Base-by-base conservation (phyloP, 2,888 invertebrate species). In the Prosopocoilus inquinatus region DNA sequence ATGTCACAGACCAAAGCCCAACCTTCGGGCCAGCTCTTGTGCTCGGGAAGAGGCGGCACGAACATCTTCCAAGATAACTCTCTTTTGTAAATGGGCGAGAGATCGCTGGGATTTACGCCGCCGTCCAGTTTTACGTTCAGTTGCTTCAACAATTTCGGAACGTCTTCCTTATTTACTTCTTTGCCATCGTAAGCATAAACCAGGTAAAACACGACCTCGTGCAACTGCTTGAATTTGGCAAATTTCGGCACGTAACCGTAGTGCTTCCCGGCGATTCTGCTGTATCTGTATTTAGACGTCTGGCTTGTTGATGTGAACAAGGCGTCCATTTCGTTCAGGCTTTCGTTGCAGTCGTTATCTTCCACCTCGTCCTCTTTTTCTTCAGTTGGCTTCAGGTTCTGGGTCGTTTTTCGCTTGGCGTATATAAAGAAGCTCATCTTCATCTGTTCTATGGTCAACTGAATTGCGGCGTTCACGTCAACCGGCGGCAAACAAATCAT, bases 1-100 rank as follows among this genome's bases (percentile, higher is more conserved):
- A 88, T 73, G 69, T 92, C 91, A 61, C 84, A 83, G 58, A 90
- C 77, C 48, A 88, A 77, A 28, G 84, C 79, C 90, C 91, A 91
- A 8, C 90, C 89, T 5, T 69, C 38, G 1, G 79, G 78, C 78
- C 84, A 87, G 11, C 81, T 82, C 9, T 50, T 52, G 12, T 87
- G 84, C 43, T 71, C 67, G 0, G 84, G 84, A 43, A 90, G 68
- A 0, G 89, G 88, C 0, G 87, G 83, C 9, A 91, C 76, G 69
- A 90, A 90, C 75, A 86, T 87, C 70, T 84, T 86, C 88, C 89
- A 90, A 63, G 54, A 55, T 8, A 53, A 35, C 33, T 62, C 61
- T 2, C 47, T 46, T 13, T 59, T 57, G 41, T 63, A 65, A 9
- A 65, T 20, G 1, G 56, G 56, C 0, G 57, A 53, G 2, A 58